A percentile compares a stretch with the other conserved stretches of the same genome.
These are phyloP conservation scores for Philereme vetulata DNA, from an alignment of 2,888 invertebrate species.

Conservation along the genomic window DNA sequence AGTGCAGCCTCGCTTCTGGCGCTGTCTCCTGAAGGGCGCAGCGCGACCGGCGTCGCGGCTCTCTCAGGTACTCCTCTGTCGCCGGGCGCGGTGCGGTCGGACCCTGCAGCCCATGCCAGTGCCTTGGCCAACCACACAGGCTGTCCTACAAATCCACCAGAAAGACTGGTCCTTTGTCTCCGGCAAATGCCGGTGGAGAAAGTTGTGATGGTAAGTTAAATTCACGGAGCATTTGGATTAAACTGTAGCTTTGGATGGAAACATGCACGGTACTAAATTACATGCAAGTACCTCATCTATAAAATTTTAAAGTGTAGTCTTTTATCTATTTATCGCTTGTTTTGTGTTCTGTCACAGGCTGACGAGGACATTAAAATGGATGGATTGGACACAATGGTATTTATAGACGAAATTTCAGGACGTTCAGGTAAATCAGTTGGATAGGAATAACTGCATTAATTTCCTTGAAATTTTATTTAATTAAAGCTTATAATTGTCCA, in stretches of 20 bases:
- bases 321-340: too few relatives aligned
- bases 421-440: constrained; percentile 56
- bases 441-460: neutral
- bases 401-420: constrained; percentile 86
- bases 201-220: constrained; percentile 60
- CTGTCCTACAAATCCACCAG: constrained; percentile 84
- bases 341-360: constrained; percentile 60
- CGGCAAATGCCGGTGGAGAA: constrained; percentile 77
- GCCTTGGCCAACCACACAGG: constrained; percentile 85
- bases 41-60: constrained; percentile 86
- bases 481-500: neutral
- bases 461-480: too few relatives aligned
- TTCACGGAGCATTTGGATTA: neutral
- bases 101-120: constrained; percentile 85
- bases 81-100: constrained; percentile 86
- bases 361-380: constrained; percentile 84
- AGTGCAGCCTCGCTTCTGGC: constrained; percentile 88
- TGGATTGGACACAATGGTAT: constrained; percentile 79
- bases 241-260: too few relatives aligned
- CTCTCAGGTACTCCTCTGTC: constrained; percentile 90
- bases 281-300: too few relatives aligned
- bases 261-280: too few relatives aligned
- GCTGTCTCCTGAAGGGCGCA: constrained; percentile 86
- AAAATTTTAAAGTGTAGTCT: too few relatives aligned
- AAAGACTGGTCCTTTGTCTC: constrained; percentile 87